Conservation (phyloP, 2,797 vertebrate species). For the Nannoperca obscura region DNA sequence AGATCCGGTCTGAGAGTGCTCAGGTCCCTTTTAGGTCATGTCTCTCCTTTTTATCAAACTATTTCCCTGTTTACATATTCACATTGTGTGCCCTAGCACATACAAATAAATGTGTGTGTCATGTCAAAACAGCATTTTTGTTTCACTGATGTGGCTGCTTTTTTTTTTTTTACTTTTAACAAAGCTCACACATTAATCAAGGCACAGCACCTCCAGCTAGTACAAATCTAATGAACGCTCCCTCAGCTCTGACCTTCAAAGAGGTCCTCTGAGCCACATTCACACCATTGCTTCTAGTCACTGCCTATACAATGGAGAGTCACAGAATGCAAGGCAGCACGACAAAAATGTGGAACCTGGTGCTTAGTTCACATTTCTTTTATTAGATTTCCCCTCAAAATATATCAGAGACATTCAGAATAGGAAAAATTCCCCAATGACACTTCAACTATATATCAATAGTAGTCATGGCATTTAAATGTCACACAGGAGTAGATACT, state of each 20-base stretch:
- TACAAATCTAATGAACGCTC: conserved; percentile 16
- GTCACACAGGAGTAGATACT: conserved; percentile 78
- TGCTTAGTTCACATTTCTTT: conserved; percentile 49
- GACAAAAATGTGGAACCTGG: conserved; percentile 33
- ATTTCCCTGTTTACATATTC: conserved; percentile 20
- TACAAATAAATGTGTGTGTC: conserved; percentile 27
- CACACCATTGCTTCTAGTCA: conserved; percentile 27
- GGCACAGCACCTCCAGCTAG: conserved; percentile 26
- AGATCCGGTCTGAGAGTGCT: neutral
- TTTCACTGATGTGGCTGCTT: conserved; percentile 5
- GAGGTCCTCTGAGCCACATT: conserved; percentile 49
- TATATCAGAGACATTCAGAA: conserved; percentile 60
- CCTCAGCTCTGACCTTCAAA: conserved; percentile 54
- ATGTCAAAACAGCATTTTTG: conserved; percentile 30
- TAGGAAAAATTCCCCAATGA: conserved; percentile 44
- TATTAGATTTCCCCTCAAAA: conserved; percentile 63
- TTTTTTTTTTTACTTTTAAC: conserved; percentile 19
- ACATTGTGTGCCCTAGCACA: neutral
- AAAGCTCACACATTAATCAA: conserved; percentile 25
- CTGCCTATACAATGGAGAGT: conserved; percentile 6
- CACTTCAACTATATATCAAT: conserved; percentile 73
- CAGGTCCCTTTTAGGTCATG: neutral
- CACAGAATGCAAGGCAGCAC: conserved; percentile 6
- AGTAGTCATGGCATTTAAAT: conserved; percentile 84
- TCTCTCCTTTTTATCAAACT: neutral